These are phyloP conservation scores for Trachelus stipa DNA, from an alignment of 2,888 invertebrate species.

Conservation along the genomic window DNA sequence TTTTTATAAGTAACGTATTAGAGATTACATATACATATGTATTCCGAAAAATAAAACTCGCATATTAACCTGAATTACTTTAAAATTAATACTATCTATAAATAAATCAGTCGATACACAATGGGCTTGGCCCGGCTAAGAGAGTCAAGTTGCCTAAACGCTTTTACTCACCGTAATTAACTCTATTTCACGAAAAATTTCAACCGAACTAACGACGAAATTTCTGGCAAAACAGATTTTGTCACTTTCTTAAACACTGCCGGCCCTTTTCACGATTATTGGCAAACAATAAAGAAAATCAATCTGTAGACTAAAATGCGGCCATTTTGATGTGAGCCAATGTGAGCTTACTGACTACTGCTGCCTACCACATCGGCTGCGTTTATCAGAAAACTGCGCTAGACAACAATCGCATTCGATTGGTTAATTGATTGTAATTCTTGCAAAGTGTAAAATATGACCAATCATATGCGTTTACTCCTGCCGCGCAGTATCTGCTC, in stretches of 20 bases:
- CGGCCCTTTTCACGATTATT: slow-evolving; percentile 72
- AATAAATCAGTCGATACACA: slow-evolving; percentile 45
- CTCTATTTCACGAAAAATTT: slow-evolving; percentile 66
- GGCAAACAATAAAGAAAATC: slow-evolving; percentile 86
- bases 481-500: not conserved
- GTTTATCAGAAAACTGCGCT: not conserved
- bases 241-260: slow-evolving; percentile 54
- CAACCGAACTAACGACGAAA: slow-evolving; percentile 62
- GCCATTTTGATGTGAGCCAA: slow-evolving; percentile 80
- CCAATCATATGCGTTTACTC: not conserved
- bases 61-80: not conserved
- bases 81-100: slow-evolving; percentile 27
- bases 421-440: not conserved
- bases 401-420: too few relatives aligned
- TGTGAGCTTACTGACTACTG: slow-evolving; percentile 46
- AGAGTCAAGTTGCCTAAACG: slow-evolving; percentile 22
- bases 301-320: slow-evolving; percentile 80
- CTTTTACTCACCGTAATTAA: slow-evolving; percentile 41
- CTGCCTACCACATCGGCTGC: not conserved
- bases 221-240: slow-evolving; percentile 59
- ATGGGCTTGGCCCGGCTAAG: slow-evolving; percentile 57
- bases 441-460: too few relatives aligned
- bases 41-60: too few relatives aligned
- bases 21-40: too few relatives aligned
- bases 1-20: too few relatives aligned